phyloP scores from a whole-genome alignment of 2,888 invertebrate species.

The Isotomurus palustris region DNA sequence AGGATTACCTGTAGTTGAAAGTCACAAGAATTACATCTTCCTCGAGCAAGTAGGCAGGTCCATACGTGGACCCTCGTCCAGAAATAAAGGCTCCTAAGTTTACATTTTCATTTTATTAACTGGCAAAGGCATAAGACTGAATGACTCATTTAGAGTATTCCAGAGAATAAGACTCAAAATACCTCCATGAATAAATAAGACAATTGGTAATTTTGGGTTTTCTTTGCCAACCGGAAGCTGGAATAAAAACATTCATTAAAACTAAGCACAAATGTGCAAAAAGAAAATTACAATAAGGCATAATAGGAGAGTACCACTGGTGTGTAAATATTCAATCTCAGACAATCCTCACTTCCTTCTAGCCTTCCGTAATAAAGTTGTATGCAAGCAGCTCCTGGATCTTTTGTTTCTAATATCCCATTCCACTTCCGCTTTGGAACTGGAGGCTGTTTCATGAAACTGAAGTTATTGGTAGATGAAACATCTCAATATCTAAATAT shows the following conservation, averaged over 20 bases:
- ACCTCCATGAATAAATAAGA: constrained; percentile 33
- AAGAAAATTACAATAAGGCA: no score
- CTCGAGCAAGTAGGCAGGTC: constrained; percentile 22
- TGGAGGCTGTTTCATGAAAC: constrained; percentile 8
- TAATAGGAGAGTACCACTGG: constrained; percentile 9
- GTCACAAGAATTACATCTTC: constrained; percentile 27
- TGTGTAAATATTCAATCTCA: constrained; percentile 24
- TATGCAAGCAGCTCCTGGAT: constrained; percentile 17
- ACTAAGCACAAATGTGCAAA: constrained; percentile 1
- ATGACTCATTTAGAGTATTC: no score
- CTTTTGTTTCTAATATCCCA: constrained; percentile 1
- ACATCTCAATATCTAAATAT: not conserved
- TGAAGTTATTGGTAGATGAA: not conserved
- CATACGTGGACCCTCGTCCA: constrained; percentile 19
- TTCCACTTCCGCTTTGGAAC: constrained; percentile 19
- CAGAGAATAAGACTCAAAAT: not conserved
- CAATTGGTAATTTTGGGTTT: constrained; percentile 20
- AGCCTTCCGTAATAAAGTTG: constrained; percentile 9
- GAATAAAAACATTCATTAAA: not conserved
- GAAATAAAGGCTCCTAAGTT: constrained; percentile 19
- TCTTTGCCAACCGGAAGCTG: constrained; percentile 9
- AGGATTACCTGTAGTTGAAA: constrained; percentile 16
- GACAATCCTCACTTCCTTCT: constrained; percentile 19
- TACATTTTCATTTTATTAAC: not conserved
- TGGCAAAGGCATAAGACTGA: no score